Evolutionary conservation across 1,140 invertebrate genomes (phyloP).

Genomic region (Hypsibius dujardini): DNA sequence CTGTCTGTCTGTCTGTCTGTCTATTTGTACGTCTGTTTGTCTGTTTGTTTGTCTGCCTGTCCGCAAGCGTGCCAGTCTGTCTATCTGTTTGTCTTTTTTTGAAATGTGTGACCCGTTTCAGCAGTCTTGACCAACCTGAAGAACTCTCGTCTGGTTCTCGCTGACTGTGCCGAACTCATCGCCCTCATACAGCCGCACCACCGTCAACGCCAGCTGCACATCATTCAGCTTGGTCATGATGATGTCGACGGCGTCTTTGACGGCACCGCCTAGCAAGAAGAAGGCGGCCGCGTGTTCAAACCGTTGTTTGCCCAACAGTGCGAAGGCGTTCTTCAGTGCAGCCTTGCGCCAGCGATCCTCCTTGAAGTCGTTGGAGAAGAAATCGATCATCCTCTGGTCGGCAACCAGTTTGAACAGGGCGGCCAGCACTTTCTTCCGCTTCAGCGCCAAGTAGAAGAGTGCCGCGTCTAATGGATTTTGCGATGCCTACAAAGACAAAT

Average conservation of each 20-base stretch:
- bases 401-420: slow-evolving; percentile 38
- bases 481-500: too few relatives aligned
- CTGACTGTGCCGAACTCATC: slow-evolving; percentile 45
- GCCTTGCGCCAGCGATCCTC: slow-evolving; percentile 87
- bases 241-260: slow-evolving; percentile 86
- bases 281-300: slow-evolving; percentile 59
- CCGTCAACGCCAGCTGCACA: slow-evolving; percentile 83
- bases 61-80: too few relatives aligned
- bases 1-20: too few relatives aligned
- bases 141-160: background rate
- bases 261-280: slow-evolving; percentile 75
- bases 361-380: slow-evolving; percentile 84
- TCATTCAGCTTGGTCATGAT: slow-evolving; percentile 73
- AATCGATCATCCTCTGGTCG: slow-evolving; percentile 78
- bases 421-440: slow-evolving; percentile 68
- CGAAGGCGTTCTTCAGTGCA: slow-evolving; percentile 91
- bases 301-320: slow-evolving; percentile 77
- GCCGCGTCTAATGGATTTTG: slow-evolving; percentile 93
- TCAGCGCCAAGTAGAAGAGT: slow-evolving; percentile 93
- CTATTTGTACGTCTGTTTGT: too few relatives aligned
- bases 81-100: too few relatives aligned
- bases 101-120: too few relatives aligned
- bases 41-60: too few relatives aligned
- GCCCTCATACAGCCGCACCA: slow-evolving; percentile 73
- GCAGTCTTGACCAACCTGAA: too few relatives aligned